Conservation (phyloP, 2,113 vertebrate genomes). For the Galbula dea region DNA sequence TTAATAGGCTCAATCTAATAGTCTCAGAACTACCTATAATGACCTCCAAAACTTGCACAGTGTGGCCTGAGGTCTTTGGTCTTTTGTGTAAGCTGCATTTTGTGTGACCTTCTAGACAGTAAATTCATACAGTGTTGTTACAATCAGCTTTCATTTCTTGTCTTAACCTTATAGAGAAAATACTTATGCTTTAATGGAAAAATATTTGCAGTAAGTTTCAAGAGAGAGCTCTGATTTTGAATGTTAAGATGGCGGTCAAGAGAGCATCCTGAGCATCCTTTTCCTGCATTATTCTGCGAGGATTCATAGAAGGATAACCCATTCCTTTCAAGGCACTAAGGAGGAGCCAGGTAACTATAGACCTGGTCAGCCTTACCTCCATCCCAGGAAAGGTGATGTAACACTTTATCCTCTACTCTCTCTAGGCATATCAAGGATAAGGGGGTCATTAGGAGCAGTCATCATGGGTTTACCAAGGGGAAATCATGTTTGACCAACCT, state of each 20-base stretch:
- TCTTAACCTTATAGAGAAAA: not conserved
- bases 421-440: too few species aligned
- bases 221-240: not conserved
- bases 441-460: too few species aligned
- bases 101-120: not conserved
- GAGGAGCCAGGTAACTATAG: too few species aligned
- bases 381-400: too few species aligned
- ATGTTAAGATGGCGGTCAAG: not conserved
- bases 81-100: not conserved
- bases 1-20: not conserved
- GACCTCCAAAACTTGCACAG: not conserved
- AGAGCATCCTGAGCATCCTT: not conserved
- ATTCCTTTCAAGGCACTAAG: not conserved
- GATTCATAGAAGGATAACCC: not conserved
- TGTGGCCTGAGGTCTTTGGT: not conserved
- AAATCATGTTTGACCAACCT: too few species aligned
- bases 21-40: not conserved
- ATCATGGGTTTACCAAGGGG: too few species aligned
- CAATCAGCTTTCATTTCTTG: not conserved
- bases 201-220: not conserved
- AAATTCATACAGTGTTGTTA: not conserved
- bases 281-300: not conserved
- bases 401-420: too few species aligned
- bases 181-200: not conserved
- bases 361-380: too few species aligned